These are phyloP conservation scores for Apocheima hispidaria DNA, from an alignment of 2,888 invertebrate genomes.

Conservation along the genomic window DNA sequence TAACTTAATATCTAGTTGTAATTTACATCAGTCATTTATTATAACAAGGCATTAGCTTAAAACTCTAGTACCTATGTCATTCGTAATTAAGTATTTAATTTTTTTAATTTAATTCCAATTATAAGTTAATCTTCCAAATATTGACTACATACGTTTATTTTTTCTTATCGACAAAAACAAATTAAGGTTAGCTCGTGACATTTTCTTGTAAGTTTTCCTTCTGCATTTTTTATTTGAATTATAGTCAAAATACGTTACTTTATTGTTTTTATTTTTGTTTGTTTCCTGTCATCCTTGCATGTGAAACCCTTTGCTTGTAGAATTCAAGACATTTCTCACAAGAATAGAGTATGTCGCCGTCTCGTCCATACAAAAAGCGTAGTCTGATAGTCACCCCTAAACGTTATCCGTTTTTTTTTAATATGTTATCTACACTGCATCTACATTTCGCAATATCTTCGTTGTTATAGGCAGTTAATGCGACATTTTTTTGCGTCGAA, in stretches of 20 bases:
- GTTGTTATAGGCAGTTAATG: too few species aligned
- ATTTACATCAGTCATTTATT: slow-evolving; percentile 82
- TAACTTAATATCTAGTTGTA: slow-evolving; percentile 68
- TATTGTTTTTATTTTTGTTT: slow-evolving; percentile 70
- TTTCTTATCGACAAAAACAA: slow-evolving; percentile 78
- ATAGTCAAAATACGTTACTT: slow-evolving; percentile 84
- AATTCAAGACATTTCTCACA: not conserved
- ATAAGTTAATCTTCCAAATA: slow-evolving; percentile 82
- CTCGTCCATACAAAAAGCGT: too few species aligned
- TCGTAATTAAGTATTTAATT: slow-evolving; percentile 86
- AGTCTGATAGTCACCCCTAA: too few species aligned
- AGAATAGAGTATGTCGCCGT: too few species aligned
- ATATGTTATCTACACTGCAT: too few species aligned
- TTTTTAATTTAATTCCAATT: slow-evolving; percentile 83
- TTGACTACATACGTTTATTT: slow-evolving; percentile 78
- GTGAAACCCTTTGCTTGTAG: not conserved
- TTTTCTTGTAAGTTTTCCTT: slow-evolving; percentile 84
- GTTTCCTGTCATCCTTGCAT: slow-evolving; percentile 50
- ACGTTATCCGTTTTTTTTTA: too few species aligned
- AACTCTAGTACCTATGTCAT: slow-evolving; percentile 81
- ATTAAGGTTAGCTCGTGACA: slow-evolving; percentile 83
- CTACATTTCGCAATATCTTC: too few species aligned
- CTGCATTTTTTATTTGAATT: slow-evolving; percentile 85
- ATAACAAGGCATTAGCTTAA: slow-evolving; percentile 81
- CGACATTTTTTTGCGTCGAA: too few species aligned